Evolutionary conservation across 2,888 invertebrate species (phyloP), one percentile per base, ranked within the genome.

Genomic region (Sialis lutaria): DNA sequence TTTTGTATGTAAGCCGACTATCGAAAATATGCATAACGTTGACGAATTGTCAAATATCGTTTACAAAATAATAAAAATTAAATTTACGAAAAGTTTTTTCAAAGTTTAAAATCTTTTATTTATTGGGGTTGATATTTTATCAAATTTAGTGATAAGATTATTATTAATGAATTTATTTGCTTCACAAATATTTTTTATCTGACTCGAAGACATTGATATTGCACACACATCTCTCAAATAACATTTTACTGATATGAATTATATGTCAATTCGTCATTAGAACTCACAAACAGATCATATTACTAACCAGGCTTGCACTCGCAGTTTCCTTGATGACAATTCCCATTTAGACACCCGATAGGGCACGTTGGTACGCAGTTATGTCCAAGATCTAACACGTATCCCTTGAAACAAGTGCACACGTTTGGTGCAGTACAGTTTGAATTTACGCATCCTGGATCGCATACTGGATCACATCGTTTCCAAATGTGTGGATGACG

Each of bases 301-400:
- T 22, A 22, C 22, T 22, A 22, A 22, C 22, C 22, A 10, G 34
- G 62, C 56, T 71, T 73, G 56, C 86, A 86, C 6, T 72, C 64
- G 51, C 85, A 85, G 1, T 70, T 64, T 51, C 74, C 66, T n/a
- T 39, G 22, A 35, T 34, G 33, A 52, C 82, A 82, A 2, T 70
- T 67, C 0, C 82, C 82, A 51, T 82, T 74, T 50, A 75, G 69
- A 53, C 82, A 82, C 1, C 77, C 76, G 13, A 77, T 72, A 0
- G 81, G 81, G 49, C 82, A 82, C 0, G 78, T 77, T 2, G 79
- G 69, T 0, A 79, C 65, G 53, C 82, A 82, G 48, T 68, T 61
- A 2, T 65, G 70, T 6, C 58, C 69, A 10, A 64, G 55, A 52
- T 74, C 74, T 54, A 67, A 70, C 31, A 75, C 69, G 55, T 73